Evolutionary conservation across 1,140 invertebrate genomes (phyloP).

Genomic region (Thrips palmi): DNA sequence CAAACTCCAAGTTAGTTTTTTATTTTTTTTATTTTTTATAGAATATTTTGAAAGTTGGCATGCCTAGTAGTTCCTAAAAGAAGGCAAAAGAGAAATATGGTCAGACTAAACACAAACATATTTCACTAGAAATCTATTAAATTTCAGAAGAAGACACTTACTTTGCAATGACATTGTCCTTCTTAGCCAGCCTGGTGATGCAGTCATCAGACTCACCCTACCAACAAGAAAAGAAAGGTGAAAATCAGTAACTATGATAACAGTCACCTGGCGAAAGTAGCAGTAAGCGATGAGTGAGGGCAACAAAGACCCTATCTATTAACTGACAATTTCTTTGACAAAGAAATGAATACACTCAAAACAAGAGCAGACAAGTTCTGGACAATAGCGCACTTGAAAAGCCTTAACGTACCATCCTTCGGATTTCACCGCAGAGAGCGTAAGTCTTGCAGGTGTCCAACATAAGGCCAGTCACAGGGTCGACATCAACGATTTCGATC

Average conservation of each 20-base stretch:
- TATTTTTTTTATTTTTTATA: too few species aligned
- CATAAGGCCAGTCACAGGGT: constrained; percentile 83
- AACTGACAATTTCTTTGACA: background rate
- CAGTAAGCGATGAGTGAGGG: background rate
- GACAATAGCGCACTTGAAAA: background rate
- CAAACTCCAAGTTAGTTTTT: too few species aligned
- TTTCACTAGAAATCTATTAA: too few species aligned
- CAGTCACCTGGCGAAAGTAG: background rate
- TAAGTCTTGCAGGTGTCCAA: constrained; percentile 80
- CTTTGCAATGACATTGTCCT: constrained; percentile 80
- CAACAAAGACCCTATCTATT: too few species aligned
- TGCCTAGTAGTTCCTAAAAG: too few species aligned
- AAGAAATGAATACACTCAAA: background rate
- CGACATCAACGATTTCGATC: constrained; percentile 89
- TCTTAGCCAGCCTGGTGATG: constrained; percentile 81
- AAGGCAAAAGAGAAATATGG: too few species aligned
- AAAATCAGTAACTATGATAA: too few species aligned
- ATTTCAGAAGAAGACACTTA: too few species aligned
- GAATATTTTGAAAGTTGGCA: too few species aligned
- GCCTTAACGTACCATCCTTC: constrained; percentile 56
- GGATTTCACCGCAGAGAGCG: constrained; percentile 91
- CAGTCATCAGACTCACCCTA: constrained; percentile 96
- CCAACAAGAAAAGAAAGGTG: constrained; percentile 8
- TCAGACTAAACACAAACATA: too few species aligned
- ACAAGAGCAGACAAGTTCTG: background rate